Evolutionary conservation across 2,797 vertebrate species (phyloP).

Genomic region (Eptatretus atami): DNA sequence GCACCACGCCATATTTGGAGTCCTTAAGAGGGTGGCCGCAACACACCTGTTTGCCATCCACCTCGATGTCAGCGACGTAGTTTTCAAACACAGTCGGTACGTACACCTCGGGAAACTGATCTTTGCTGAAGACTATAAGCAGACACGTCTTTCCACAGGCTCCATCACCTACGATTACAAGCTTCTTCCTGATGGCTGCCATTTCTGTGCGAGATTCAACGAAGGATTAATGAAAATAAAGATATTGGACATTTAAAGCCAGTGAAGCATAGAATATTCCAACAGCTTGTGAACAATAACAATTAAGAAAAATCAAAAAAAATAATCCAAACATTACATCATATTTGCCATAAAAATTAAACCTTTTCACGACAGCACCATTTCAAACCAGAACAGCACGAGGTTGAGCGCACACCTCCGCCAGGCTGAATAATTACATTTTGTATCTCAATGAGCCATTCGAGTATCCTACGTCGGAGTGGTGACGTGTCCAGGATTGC

Average conservation of each 20-base stretch:
- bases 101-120: constrained; percentile 8
- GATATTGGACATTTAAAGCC: no score
- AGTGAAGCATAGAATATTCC: no score
- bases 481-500: no score
- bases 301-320: neutral
- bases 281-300: neutral
- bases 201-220: neutral
- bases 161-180: constrained; percentile 7
- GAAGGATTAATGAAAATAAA: neutral
- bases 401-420: no score
- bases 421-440: no score
- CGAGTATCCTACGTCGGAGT: no score
- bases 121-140: constrained; percentile 6
- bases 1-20: no score
- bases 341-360: neutral
- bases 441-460: no score
- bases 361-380: neutral
- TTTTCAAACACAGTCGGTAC: constrained; percentile 7
- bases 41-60: constrained; percentile 5
- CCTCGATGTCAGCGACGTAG: constrained; percentile 7
- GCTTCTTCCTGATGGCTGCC: constrained; percentile 2
- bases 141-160: constrained; percentile 7
- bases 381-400: no score
- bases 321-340: neutral
- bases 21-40: no score